Evolutionary conservation across 2,888 invertebrate species (phyloP), one percentile per base, ranked within the genome.

Genomic region (Tuberolachnus salignus): DNA sequence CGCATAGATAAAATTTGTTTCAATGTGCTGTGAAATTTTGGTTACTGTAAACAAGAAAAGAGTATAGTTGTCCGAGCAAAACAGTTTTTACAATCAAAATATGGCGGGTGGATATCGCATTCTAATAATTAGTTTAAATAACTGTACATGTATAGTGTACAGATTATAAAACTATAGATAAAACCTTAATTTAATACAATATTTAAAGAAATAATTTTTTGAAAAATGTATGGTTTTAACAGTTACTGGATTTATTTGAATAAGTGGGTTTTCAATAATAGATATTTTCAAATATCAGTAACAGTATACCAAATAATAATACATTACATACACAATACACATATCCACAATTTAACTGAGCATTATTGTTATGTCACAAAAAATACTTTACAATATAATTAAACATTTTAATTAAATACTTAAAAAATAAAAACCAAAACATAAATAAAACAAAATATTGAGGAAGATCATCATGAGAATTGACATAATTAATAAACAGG

Each of bases 381-480:
- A 55, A 63, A 63, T 19, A 70, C 4, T 51, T 53, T 23, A 23
- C 19, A 66, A 55, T 67, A 46, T 57, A 46, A 67, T 75, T n/a
- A 51, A 51, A 19, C 55, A 34, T 46, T 55, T 11, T 72, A 75
- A 67, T 75, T 21, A 53, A 64, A 63, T 67, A 34, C 26, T 26
- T 75, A 75, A 75, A 21, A 57, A 26, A 75, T 74, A 74, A 74
- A 74, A 74, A 64, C 74, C 34, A 74, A 64, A 64, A 73, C 34
- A 73, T 23, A 57, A 34, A 34, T 34, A 70, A 69, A 51, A 53
- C 26, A 53, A 69, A 57, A 74, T 53, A 14, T 66, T 16, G 19
- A 67, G 66, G 75, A 75, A 75, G 75, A 75, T 75, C 75, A 75
- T 75, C 46, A 67, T 57, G 75, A 66, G 64, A 75, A 75, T 75